Percentiles rank a stretch among this genome's conserved stretches.
phyloP scores from a whole-genome alignment of 2,797 vertebrate genomes.

The Heteromormyrus szaboi region DNA sequence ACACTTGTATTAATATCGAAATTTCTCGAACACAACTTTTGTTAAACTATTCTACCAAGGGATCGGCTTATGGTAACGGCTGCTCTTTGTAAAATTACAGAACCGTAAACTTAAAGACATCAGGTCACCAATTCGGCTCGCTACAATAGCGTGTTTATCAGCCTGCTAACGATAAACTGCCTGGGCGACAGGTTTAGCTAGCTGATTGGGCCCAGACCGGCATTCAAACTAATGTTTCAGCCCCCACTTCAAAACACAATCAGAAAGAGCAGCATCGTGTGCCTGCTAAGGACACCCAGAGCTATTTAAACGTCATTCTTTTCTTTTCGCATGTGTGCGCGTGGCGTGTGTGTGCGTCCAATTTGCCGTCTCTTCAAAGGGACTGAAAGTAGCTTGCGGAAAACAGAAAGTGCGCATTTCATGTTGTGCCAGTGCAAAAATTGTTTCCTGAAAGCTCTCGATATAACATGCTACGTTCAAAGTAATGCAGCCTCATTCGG shows the following conservation, averaged over 20 bases:
- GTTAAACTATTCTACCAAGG: background rate
- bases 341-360: background rate
- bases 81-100: background rate
- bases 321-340: background rate
- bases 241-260: constrained; percentile 29
- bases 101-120: background rate
- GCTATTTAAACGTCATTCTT: constrained; percentile 13
- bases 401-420: constrained; percentile 14
- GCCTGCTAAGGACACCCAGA: background rate
- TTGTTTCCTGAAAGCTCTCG: background rate
- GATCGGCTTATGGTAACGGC: background rate
- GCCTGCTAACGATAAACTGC: constrained; percentile 30
- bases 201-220: constrained; percentile 39
- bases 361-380: constrained; percentile 22
- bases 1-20: background rate
- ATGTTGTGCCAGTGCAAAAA: constrained; percentile 3
- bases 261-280: background rate
- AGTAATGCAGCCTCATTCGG: constrained; percentile 13
- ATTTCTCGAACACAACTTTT: background rate
- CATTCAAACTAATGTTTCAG: constrained; percentile 26
- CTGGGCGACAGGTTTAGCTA: constrained; percentile 27
- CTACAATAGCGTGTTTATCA: constrained; percentile 25
- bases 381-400: constrained; percentile 21
- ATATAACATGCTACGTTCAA: constrained; percentile 7
- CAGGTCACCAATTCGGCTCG: background rate